A percentile compares a stretch with the other conserved stretches of the same genome.
phyloP scores from a whole-genome alignment of 2,888 invertebrate species.

The Andrena minutula region DNA sequence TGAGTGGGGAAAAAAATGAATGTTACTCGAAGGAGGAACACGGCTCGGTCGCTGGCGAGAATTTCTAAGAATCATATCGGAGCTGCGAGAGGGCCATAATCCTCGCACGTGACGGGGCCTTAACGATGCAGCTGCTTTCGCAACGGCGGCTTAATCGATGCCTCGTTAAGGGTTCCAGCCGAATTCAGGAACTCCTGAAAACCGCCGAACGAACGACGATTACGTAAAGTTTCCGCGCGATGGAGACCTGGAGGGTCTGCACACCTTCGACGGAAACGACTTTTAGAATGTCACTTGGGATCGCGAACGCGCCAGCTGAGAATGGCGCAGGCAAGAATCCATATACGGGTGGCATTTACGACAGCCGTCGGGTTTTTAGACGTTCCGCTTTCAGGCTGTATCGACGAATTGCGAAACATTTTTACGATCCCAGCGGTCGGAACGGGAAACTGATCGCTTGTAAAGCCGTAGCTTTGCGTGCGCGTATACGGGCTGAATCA shows the following conservation, averaged over 20 bases:
- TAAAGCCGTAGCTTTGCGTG: neutral
- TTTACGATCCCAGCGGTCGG: constrained; percentile 40
- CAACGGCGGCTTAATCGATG: constrained; percentile 56
- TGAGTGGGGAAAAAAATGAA: neutral
- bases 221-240: constrained; percentile 58
- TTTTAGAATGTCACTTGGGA: constrained; percentile 51
- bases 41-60: neutral
- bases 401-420: constrained; percentile 62
- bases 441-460: constrained; percentile 21
- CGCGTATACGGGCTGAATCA: neutral
- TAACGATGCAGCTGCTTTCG: constrained; percentile 57
- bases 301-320: constrained; percentile 33
- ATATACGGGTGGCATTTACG: constrained; percentile 68
- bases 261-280: constrained; percentile 36
- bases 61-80: constrained; percentile 33
- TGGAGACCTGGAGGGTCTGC: constrained; percentile 33
- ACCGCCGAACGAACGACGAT: constrained; percentile 20
- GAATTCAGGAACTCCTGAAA: constrained; percentile 49
- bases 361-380: constrained; percentile 46
- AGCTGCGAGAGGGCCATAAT: constrained; percentile 16
- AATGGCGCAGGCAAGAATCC: constrained; percentile 55
- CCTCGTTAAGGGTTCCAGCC: constrained; percentile 21
- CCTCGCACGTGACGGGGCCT: constrained; percentile 6
- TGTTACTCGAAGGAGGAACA: neutral
- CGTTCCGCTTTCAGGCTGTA: constrained; percentile 47